These are phyloP conservation scores for Glareola pratincola DNA, from an alignment of 2,113 vertebrate species.

Conservation along the genomic window DNA sequence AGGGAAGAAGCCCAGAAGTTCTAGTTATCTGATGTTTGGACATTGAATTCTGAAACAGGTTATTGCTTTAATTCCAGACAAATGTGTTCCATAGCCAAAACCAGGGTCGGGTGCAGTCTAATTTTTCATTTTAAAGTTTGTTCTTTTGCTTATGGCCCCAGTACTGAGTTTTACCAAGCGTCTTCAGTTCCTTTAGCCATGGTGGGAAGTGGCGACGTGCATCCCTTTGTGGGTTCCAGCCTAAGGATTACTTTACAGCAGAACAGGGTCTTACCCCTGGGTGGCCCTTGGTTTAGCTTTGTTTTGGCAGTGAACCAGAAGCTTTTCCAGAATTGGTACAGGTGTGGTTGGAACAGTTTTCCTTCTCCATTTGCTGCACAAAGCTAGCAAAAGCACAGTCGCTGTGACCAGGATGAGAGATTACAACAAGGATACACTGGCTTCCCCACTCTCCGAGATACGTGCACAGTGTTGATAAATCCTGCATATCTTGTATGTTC, in stretches of 20 bases:
- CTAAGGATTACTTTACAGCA: background rate
- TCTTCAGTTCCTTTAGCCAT: background rate
- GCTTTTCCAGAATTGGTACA: background rate
- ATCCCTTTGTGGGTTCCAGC: background rate
- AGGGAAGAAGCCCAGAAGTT: background rate
- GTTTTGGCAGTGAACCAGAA: background rate
- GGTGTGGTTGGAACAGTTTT: background rate
- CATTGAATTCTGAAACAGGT: background rate
- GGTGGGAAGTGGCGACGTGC: background rate
- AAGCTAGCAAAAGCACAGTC: background rate
- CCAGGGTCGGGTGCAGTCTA: fast-evolving
- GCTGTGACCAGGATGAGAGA: background rate
- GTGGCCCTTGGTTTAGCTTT: background rate
- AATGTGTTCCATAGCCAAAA: background rate
- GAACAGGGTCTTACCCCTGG: background rate
- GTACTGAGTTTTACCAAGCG: background rate
- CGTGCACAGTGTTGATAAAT: background rate
- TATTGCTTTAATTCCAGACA: conserved; percentile 48
- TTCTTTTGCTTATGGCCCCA: background rate
- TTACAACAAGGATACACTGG: background rate
- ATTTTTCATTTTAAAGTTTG: background rate
- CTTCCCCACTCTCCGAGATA: background rate
- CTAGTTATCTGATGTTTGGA: background rate
- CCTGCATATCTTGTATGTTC: background rate
- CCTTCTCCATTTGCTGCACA: background rate